Conservation (phyloP, 2,113 vertebrate species). For the Hydrolagus affinis region DNA sequence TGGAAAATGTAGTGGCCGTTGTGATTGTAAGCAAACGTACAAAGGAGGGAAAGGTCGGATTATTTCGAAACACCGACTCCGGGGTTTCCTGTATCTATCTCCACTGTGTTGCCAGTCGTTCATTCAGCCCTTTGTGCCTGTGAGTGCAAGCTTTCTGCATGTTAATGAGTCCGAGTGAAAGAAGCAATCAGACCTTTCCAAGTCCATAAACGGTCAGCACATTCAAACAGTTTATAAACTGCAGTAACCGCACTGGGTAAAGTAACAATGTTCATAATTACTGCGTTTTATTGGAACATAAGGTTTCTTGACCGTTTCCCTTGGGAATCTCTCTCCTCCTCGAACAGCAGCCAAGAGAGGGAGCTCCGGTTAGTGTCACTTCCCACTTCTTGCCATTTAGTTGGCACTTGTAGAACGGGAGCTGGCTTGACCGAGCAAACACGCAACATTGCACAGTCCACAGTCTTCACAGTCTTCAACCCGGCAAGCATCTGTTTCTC, state of each 20-base stretch:
- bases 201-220: not conserved
- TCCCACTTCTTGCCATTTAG: not conserved
- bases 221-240: conserved; percentile 10
- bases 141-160: conserved; percentile 8
- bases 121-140: conserved; percentile 12
- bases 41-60: too few species aligned
- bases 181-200: not conserved
- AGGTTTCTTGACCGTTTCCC: conserved; percentile 26
- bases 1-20: too few species aligned
- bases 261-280: conserved; percentile 28
- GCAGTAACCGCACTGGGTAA: not conserved
- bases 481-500: not conserved
- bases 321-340: conserved; percentile 16
- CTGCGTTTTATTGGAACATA: conserved; percentile 20
- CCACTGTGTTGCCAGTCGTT: not conserved
- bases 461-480: not conserved
- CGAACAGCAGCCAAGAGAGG: not conserved
- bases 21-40: too few species aligned
- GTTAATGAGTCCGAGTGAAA: conserved; percentile 20
- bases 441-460: not conserved
- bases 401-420: not conserved
- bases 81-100: not conserved
- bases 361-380: not conserved
- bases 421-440: not conserved
- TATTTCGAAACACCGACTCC: too few species aligned